A percentile compares a stretch with the other conserved stretches of the same genome.
Conservation (phyloP, 2,888 invertebrate genomes). For the Acanthococcus lagerstroemiae region DNA sequence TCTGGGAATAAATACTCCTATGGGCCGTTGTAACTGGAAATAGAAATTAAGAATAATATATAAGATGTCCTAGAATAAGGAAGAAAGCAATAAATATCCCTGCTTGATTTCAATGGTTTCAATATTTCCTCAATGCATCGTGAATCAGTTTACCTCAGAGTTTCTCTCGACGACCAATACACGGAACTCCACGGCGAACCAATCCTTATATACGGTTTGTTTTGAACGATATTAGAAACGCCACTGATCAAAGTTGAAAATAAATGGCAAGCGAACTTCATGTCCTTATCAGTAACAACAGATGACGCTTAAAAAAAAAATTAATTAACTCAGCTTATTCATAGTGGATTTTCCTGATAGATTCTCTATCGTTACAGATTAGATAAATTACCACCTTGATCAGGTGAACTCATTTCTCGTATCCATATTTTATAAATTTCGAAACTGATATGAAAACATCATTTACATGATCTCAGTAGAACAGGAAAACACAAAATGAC, state of each 20-base stretch:
- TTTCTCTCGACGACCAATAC: conserved; percentile 37
- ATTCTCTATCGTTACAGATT: not conserved
- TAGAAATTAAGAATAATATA: too few relatives aligned
- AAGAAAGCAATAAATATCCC: too few relatives aligned
- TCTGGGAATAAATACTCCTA: too few relatives aligned
- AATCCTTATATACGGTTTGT: conserved; percentile 33
- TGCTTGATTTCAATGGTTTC: too few relatives aligned
- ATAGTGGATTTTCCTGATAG: not conserved
- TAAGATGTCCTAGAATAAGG: too few relatives aligned
- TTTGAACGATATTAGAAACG: conserved; percentile 36
- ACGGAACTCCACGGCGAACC: conserved; percentile 37
- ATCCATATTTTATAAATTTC: too few relatives aligned
- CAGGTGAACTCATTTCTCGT: too few relatives aligned
- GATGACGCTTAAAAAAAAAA: conserved; percentile 10
- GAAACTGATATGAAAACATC: too few relatives aligned
- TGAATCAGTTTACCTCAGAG: conserved; percentile 37
- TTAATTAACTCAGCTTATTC: too few relatives aligned
- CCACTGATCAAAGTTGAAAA: conserved; percentile 46
- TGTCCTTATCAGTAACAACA: conserved; percentile 33
- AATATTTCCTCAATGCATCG: too few relatives aligned
- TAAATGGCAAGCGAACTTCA: conserved; percentile 41
- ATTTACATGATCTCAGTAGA: not conserved
- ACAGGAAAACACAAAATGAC: not conserved
- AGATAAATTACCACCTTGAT: not conserved
- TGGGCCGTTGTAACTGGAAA: too few relatives aligned